Base-by-base conservation (phyloP, 2,113 vertebrate species). In the Caranx ignobilis region DNA sequence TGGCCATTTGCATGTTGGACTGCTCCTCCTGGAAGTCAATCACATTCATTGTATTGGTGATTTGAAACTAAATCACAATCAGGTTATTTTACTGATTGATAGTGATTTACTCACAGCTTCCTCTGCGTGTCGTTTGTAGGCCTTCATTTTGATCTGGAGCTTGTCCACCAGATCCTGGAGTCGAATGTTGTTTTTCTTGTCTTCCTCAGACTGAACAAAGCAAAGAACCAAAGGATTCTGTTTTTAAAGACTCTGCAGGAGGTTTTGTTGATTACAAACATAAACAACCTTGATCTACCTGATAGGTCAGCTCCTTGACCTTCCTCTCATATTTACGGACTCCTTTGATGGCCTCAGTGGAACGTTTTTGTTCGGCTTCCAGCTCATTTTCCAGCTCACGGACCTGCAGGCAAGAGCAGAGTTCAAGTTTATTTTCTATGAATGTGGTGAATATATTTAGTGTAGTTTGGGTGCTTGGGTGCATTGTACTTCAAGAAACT, bases 121-220 rank as follows among this genome's bases (percentile, higher is more conserved):
- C 41, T 90, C 86, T 1, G 85, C 81, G 2, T 86, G 83, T 1
- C 59, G 81, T 60, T 91, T 90, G 81, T 87, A 90, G 59, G 83
- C 70, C 59, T 89, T 91, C 75, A 83, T 87, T 32, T 87, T 87
- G 59, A 71, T 84, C 81, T 91, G 89, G 5, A 91, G 85, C 54
- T 89, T 91, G 81, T 91, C 89, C 48, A 89, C 89, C 75, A 91
- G 21, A 6, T 90, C 91, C 77, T 92, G 88, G 47, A 89, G 85
- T 0, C 85, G 85, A 0, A 61, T 1, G 35, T 70, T 88, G 75
- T 85, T 91, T 34, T 91, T 92, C 79, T 90, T 90, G 74, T 92
- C 91, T 41, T 92, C 89, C 15, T 90, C 89, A 10, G 77, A 37
- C 89, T 91, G 26, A 63, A 60, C 45, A 35, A 55, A 2, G 16